These are phyloP conservation scores for Microcebus jonahi DNA, from an alignment of 2,113 vertebrate genomes.

Conservation along the genomic window DNA sequence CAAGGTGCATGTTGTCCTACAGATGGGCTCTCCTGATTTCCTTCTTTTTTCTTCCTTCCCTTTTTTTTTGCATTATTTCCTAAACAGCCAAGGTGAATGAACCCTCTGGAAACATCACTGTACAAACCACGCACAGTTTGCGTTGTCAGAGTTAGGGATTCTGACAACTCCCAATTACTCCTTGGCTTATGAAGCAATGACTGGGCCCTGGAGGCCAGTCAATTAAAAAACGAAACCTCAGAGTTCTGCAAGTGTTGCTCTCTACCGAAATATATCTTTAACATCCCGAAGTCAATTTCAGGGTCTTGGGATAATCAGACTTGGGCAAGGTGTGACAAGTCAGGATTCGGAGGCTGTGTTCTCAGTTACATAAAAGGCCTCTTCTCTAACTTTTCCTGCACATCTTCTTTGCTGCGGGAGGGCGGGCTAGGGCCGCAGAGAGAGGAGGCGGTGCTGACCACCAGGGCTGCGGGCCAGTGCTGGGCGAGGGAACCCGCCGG, in stretches of 20 bases:
- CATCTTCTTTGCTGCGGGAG: background rate
- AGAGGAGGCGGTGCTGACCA: background rate
- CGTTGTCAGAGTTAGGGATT: background rate
- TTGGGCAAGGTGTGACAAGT: background rate
- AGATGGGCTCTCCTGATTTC: background rate
- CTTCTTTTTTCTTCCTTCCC: background rate
- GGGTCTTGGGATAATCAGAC: background rate
- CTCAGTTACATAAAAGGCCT: background rate
- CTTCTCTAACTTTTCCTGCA: background rate
- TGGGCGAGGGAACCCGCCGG: rapidly evolving
- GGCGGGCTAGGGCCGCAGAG: rapidly evolving
- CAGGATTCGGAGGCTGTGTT: background rate
- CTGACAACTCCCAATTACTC: background rate
- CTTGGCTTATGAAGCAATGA: slow-evolving; percentile 2
- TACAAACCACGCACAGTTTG: background rate
- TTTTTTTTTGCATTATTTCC: background rate
- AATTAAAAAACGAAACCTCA: background rate
- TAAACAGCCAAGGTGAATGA: background rate
- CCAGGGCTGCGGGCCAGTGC: background rate
- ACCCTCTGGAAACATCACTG: background rate
- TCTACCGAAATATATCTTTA: background rate
- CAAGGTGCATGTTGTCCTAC: background rate
- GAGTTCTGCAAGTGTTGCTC: background rate
- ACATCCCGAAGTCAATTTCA: background rate
- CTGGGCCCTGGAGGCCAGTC: background rate